Conservation (phyloP, 1,140 invertebrate species). For the Akabosia matsudoensis region DNA sequence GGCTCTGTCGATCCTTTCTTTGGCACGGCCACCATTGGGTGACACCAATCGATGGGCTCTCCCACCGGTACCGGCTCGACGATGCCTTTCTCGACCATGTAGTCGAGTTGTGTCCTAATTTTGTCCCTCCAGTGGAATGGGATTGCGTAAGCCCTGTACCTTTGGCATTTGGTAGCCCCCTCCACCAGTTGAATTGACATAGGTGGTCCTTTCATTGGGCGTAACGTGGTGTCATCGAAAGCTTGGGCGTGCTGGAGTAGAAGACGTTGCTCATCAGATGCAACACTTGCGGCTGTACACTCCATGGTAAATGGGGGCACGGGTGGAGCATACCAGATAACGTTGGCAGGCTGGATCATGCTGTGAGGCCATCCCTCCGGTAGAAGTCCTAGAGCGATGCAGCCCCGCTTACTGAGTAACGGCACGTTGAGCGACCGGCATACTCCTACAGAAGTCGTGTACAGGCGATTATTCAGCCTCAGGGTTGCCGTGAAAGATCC, state of each 20-base stretch:
- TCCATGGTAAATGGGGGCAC: not conserved
- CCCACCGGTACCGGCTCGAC: constrained; percentile 47
- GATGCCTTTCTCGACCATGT: constrained; percentile 37
- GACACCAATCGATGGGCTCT: constrained; percentile 47
- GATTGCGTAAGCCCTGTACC: not conserved
- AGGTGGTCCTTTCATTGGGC: not conserved
- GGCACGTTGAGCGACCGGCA: not conserved
- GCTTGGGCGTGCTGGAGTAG: not conserved
- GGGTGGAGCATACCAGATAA: not conserved
- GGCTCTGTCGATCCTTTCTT: constrained; percentile 14
- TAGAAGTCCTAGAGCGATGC: not conserved
- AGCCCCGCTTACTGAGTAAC: not conserved
- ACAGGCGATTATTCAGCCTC: not conserved
- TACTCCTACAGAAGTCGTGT: not conserved
- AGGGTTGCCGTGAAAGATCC: not conserved
- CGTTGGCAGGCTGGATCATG: not conserved
- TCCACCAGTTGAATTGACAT: not conserved
- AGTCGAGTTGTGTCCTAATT: not conserved
- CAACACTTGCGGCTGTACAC: not conserved
- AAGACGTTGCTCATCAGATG: too few relatives aligned
- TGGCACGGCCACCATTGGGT: constrained; percentile 13
- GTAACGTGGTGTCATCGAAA: not conserved
- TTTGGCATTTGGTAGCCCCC: not conserved
- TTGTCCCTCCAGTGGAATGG: constrained; percentile 2
- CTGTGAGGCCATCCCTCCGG: not conserved